phyloP scores from a whole-genome alignment of 2,888 invertebrate species.

The Encarsia formosa region DNA sequence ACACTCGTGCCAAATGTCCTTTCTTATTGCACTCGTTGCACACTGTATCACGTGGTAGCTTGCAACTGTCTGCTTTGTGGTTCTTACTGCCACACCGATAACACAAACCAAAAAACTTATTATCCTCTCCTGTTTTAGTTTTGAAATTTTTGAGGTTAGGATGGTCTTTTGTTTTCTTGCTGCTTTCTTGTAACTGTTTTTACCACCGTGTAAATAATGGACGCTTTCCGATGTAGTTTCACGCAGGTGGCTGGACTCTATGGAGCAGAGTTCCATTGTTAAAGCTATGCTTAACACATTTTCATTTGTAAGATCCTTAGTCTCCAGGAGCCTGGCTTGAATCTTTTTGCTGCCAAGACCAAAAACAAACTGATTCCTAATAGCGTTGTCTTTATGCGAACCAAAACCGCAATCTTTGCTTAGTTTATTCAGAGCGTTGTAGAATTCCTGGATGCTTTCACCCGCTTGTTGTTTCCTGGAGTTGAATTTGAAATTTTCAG shows the following conservation, averaged over 20 bases:
- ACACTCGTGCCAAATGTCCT: no score
- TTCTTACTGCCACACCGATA: background rate
- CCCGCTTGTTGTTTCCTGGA: background rate
- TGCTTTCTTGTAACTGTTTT: background rate
- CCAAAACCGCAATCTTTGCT: background rate
- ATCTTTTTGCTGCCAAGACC: background rate
- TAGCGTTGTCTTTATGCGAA: background rate
- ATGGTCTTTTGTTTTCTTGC: background rate
- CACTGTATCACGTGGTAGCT: background rate
- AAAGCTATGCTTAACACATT: background rate
- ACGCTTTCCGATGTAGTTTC: background rate
- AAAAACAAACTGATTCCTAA: background rate
- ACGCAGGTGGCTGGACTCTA: background rate
- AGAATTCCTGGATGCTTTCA: background rate
- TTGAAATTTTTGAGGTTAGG: background rate
- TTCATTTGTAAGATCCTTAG: background rate
- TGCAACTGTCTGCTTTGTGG: background rate
- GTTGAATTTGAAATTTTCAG: conserved; percentile 2
- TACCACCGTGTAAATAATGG: background rate
- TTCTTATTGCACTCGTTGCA: no score
- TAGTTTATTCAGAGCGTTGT: background rate
- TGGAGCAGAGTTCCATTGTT: background rate
- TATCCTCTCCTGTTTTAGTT: background rate
- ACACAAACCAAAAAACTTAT: background rate
- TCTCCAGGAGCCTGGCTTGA: background rate